Evolutionary conservation across 2,797 vertebrate genomes (phyloP), one percentile per base, ranked within the genome.

Genomic region (Parambassis ranga): DNA sequence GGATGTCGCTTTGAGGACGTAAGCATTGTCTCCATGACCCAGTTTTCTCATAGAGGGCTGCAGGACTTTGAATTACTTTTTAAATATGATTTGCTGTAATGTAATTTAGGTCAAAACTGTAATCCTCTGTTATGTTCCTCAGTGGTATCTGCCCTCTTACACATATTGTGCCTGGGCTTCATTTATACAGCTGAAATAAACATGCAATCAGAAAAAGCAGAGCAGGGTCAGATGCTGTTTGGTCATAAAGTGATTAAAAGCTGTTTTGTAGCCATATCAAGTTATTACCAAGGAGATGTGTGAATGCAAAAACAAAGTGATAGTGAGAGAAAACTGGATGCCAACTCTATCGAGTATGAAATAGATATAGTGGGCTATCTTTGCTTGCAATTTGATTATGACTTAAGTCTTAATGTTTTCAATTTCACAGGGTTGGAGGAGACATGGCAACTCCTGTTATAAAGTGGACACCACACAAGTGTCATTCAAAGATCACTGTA

Each of bases 401-500:
- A 7, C 28, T 51, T 6, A 53, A 59, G 3, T 50, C 2, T 22
- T 14, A 11, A 3, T 62, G 5, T 14, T 74, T 42, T 71, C 6
- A 32, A 57, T 41, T 13, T 9, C 28, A 35, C 67, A 99, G 97
- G 92, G 91, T 5, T 98, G 95, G 96, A 94, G 83, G 60, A 94
- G 91, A 81, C 95, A 98, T 19, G 93, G 95, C 59, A 89, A 94
- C 75, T 91, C 91, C 50, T 99, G 97, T 81, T 99, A 94, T 78
- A 91, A 77, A 69, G 75, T 98, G 26, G 87, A 93, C 42, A 58
- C 79, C 41, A 75, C 51, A 0, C 87, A 90, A 69, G 95, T 94
- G 11, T 70, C 75, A 9, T 97, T 95, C 89, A 94, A 95, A 84
- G 88, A 91, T 33, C 87, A 76, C 55, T 98, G 97, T 75, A 92